Base-by-base conservation (phyloP, 2,113 vertebrate species). In the Dicentrarchus labrax region DNA sequence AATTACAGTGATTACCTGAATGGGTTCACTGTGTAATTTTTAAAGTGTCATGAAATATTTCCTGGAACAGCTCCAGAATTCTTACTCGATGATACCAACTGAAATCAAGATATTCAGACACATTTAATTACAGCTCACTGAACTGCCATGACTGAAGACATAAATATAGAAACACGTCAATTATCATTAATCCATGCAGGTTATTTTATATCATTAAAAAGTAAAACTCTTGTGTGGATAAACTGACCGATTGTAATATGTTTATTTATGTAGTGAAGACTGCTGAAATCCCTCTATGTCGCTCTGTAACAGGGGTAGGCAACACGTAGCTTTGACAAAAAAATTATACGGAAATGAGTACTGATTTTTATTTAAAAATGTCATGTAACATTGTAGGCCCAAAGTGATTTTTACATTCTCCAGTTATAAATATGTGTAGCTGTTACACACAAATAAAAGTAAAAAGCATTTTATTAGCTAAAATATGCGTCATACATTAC, bases 51-150 rank as follows among this genome's bases (percentile, higher is more conserved):
- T 69, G 6, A 48, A 21, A 51, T 38, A 38, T 51, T 17, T 13
- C 24, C 24, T 13, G 66, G 19, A 67, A 30, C 8, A 2, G 45
- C 4, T 19, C 45, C 22, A 67, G 13, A 66, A 17, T 30, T 67
- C 15, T 36, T 4, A 11, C 4, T 48, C 22, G 48, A 24, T 47
- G n/a, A 66, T 5, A 24, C 41, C 41, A 66, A 9, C n/a, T 57
- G 12, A 12, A 66, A 47, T 47, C 15, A 67, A 48, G 45, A 67
- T 50, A 68, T 51, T 36, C 66, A 69, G 66, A 51, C 66, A 38
- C 66, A 8, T 38, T 38, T 21, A 21, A 51, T 51, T 38, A 13
- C 4, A 51, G 30, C 21, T 38, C 51, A 69, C 8, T 13, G 3
- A n/a, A 51, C 47, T 51, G 22, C 45, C 5, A 50, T 51, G 61